phyloP scores from a whole-genome alignment of 2,888 invertebrate genomes.

The Apamea anceps region DNA sequence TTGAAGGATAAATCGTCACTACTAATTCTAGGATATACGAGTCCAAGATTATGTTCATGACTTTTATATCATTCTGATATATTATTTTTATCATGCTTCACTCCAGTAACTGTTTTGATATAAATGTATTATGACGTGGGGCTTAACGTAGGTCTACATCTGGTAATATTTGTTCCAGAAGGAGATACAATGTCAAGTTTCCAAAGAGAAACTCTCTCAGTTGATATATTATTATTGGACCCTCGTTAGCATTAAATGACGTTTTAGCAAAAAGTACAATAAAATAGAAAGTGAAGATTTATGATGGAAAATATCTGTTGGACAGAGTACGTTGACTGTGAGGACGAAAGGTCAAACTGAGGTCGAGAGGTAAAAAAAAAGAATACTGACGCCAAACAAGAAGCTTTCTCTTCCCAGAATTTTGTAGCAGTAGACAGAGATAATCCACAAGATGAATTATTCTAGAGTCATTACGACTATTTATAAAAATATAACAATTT shows the following conservation, averaged over 20 bases:
- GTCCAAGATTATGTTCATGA: background rate
- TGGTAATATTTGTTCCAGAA: slow-evolving; percentile 43
- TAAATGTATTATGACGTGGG: slow-evolving; percentile 13
- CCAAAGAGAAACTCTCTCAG: slow-evolving; percentile 29
- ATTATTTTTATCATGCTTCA: slow-evolving; percentile 5
- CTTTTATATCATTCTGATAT: background rate
- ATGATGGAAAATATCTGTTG: slow-evolving; percentile 41
- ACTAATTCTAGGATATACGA: background rate
- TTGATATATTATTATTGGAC: slow-evolving; percentile 56
- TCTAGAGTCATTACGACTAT: background rate
- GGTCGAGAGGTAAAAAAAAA: slow-evolving; percentile 28
- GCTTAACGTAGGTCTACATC: slow-evolving; percentile 1
- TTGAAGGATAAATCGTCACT: background rate
- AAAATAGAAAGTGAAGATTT: slow-evolving; percentile 57
- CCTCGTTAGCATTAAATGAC: slow-evolving; percentile 60
- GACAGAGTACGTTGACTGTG: slow-evolving; percentile 41
- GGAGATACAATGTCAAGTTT: slow-evolving; percentile 31
- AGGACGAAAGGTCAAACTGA: slow-evolving; percentile 47
- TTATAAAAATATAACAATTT: background rate
- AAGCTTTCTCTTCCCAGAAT: slow-evolving; percentile 17
- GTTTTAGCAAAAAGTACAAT: slow-evolving; percentile 45
- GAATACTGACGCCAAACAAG: background rate
- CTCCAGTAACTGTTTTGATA: slow-evolving; percentile 17
- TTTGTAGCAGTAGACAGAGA: background rate
- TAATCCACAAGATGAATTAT: background rate